These are phyloP conservation scores for Streptopelia turtur DNA, from an alignment of 2,797 vertebrate genomes.

Conservation along the genomic window DNA sequence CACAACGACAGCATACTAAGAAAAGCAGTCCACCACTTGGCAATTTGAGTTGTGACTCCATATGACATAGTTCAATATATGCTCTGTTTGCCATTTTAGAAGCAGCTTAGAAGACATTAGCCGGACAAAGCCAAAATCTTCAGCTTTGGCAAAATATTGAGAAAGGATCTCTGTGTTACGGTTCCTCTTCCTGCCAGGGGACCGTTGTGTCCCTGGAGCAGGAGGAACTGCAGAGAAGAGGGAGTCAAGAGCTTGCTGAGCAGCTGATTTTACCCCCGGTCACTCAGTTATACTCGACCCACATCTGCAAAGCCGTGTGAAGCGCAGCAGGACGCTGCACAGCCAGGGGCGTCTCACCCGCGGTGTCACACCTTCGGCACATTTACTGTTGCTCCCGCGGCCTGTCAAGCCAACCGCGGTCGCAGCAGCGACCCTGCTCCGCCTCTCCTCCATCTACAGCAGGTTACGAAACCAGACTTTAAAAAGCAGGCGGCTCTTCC, in stretches of 20 bases:
- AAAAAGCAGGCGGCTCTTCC: rapidly evolving
- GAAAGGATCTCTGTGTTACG: neutral
- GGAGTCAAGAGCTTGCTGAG: rapidly evolving
- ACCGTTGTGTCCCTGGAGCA: rapidly evolving
- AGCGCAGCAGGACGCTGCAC: rapidly evolving
- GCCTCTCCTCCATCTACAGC: rapidly evolving
- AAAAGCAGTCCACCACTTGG: no score
- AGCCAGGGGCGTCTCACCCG: no score
- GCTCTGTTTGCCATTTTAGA: neutral
- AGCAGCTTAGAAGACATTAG: neutral
- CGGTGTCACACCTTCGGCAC: neutral
- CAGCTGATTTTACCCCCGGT: neutral
- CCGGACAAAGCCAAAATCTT: neutral
- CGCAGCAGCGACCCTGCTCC: neutral
- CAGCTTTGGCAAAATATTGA: neutral
- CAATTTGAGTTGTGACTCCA: neutral
- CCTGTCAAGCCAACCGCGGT: rapidly evolving
- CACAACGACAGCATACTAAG: neutral
- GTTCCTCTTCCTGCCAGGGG: neutral
- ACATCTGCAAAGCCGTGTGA: neutral
- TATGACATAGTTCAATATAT: rapidly evolving
- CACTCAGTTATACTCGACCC: rapidly evolving
- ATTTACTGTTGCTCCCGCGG: neutral
- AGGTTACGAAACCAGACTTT: neutral
- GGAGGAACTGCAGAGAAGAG: neutral